Conservation (phyloP, 2,797 vertebrate species). For the Sebastes kiyomatsui region DNA sequence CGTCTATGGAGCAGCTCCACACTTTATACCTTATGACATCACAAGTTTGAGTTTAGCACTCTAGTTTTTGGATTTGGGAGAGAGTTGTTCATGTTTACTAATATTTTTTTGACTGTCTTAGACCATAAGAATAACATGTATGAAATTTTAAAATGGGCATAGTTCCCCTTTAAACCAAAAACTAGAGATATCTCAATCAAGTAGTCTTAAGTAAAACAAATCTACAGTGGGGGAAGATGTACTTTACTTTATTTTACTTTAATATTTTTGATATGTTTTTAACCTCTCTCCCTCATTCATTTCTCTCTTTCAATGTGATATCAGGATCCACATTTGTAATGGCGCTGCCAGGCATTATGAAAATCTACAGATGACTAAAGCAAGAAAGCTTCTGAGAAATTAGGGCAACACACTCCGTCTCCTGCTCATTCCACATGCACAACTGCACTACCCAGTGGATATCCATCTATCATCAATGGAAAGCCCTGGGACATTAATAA, state of each 20-base stretch:
- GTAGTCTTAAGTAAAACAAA: not conserved
- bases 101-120: too few species aligned
- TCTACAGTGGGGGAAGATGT: not conserved
- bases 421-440: slow-evolving; percentile 46
- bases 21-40: too few species aligned
- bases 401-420: slow-evolving; percentile 47
- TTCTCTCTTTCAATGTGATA: slow-evolving; percentile 19
- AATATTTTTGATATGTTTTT: not conserved
- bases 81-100: too few species aligned
- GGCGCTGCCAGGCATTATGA: slow-evolving; percentile 38
- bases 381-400: slow-evolving; percentile 56
- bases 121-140: too few species aligned
- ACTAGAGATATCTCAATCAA: not conserved
- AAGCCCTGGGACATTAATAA: slow-evolving; percentile 73
- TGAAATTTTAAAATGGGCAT: too few species aligned
- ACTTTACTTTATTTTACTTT: not conserved
- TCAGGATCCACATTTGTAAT: slow-evolving; percentile 34
- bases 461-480: slow-evolving; percentile 67
- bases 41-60: too few species aligned
- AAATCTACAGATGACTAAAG: slow-evolving; percentile 52
- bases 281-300: not conserved
- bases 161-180: not conserved
- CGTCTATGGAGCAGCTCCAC: too few species aligned
- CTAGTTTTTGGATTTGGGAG: too few species aligned
- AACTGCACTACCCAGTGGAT: slow-evolving; percentile 59